Percentiles rank a stretch among this genome's conserved stretches.
These are phyloP conservation scores for Stegodyphus mimosarum DNA, from an alignment of 1,140 invertebrate genomes.

Conservation along the genomic window DNA sequence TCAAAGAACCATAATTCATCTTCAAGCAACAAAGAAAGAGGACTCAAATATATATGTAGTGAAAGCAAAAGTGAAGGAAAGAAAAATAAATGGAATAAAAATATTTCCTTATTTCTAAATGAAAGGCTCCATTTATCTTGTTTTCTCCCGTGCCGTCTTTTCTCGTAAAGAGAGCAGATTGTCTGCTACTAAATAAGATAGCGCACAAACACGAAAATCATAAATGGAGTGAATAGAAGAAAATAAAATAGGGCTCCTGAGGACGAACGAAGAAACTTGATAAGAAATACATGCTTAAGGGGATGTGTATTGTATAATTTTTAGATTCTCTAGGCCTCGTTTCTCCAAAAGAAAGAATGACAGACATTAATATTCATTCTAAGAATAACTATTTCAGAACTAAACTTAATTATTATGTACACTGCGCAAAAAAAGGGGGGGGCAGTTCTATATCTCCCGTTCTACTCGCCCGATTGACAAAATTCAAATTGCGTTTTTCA, in stretches of 20 bases:
- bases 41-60: neutral
- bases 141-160: constrained; percentile 20
- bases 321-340: no score
- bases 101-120: constrained; percentile 57
- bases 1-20: constrained; percentile 23
- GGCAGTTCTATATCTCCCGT: no score
- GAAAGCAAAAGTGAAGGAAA: neutral
- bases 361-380: no score
- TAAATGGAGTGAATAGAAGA: constrained; percentile 43
- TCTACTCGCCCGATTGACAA: no score
- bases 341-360: no score
- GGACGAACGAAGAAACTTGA: constrained; percentile 32
- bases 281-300: constrained; percentile 35
- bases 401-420: no score
- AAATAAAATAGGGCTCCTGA: constrained; percentile 30
- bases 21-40: neutral
- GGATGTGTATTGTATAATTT: no score
- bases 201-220: constrained; percentile 46
- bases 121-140: constrained; percentile 51
- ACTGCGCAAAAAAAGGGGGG: no score
- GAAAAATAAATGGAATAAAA: constrained; percentile 45
- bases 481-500: no score
- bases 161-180: constrained; percentile 47
- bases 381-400: no score
- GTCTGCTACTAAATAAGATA: constrained; percentile 53